Conservation (phyloP, 2,113 vertebrate species). For the Cyanistes caeruleus region DNA sequence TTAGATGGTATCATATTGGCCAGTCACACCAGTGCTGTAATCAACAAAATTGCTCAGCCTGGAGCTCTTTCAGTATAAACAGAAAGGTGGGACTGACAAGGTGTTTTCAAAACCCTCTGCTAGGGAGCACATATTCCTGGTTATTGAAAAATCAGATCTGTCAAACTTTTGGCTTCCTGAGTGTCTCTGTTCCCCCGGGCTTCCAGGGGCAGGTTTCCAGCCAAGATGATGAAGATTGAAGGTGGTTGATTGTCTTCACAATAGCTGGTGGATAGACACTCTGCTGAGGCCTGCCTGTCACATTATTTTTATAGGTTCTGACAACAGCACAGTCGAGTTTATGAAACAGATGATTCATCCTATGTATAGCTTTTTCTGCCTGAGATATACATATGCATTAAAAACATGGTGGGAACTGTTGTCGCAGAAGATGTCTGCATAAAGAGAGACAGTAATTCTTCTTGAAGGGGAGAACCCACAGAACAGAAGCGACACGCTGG, state of each 20-base stretch:
- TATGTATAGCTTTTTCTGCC: constrained; percentile 12
- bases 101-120: neutral
- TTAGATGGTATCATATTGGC: neutral
- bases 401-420: neutral
- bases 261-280: constrained; percentile 1
- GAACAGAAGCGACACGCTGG: neutral
- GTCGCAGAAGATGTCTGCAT: neutral
- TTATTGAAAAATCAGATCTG: constrained; percentile 30
- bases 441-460: neutral
- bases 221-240: neutral
- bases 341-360: constrained; percentile 42
- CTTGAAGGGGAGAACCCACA: neutral
- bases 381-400: constrained; percentile 29
- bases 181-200: neutral
- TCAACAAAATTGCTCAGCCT: neutral
- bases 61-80: neutral
- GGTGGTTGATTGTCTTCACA: neutral
- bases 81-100: neutral
- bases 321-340: constrained; percentile 28
- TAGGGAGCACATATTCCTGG: neutral
- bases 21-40: neutral
- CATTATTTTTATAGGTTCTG: constrained; percentile 47
- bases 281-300: constrained; percentile 26
- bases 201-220: constrained; percentile 6
- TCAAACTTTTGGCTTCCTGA: neutral